Evolutionary conservation across 2,113 vertebrate species (phyloP), one percentile per base, ranked within the genome.

Genomic region (Fulmarus glacialis): DNA sequence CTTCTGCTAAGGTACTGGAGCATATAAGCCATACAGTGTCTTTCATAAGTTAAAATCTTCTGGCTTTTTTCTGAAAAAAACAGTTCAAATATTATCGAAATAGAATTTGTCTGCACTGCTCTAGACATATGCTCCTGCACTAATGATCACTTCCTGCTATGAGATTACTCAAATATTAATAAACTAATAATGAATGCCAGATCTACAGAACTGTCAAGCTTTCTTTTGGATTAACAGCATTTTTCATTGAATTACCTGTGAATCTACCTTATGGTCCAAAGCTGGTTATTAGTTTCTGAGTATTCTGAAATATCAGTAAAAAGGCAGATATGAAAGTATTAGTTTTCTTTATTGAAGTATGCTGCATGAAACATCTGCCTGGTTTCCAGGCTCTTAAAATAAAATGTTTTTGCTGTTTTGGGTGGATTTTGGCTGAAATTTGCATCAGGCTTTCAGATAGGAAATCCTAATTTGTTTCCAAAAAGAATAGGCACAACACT

Each of bases 91-190:
- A 38, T 60, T 90, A 67, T 38, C 2, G 12, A 53, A 71, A 67
- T 48, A 4, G 59, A 84, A 58, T 81, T 60, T 71, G 6, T 59
- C 48, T 83, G 52, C 55, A 11, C 56, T 75, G 30, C 42, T 93
- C 14, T 66, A 74, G 55, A 87, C 47, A 64, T 59, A 43, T 50
- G 55, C 23, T 87, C 16, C 70, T 82, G 24, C 36, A 29, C 47
- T 89, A 56, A 75, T 83, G 77, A 92, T 92, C 38, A n/a, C 45
- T 89, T 92, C 38, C 17, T 95, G 38, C 40, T 78, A 78, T 42
- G 67, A 84, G 64, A 82, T 87, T 89, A 91, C 71, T 95, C 38
- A 87, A 89, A 87, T 89, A 89, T 82, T 95, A 95, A 96, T 84
- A 93, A 93, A 95, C 38, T 83, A 89, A 84, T 91, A 84, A 95